A percentile compares a stretch with the other conserved stretches of the same genome.
These are phyloP conservation scores for Balearica regulorum DNA, from an alignment of 2,797 vertebrate genomes.

Conservation along the genomic window DNA sequence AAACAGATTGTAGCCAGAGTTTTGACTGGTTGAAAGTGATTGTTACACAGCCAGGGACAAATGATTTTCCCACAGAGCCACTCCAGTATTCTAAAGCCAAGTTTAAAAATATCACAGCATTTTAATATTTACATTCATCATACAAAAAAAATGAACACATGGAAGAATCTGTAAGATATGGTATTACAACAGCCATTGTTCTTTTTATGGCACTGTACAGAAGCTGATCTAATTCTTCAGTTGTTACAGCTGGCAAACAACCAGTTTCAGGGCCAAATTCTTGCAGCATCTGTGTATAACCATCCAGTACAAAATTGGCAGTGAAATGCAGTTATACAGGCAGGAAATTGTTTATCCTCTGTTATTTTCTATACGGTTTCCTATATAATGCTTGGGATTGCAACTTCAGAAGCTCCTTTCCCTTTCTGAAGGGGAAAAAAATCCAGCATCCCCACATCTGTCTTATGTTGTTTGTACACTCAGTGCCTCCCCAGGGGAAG, in stretches of 20 bases:
- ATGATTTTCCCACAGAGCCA: slow-evolving; percentile 66
- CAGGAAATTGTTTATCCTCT: slow-evolving; percentile 16
- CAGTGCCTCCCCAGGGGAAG: background rate
- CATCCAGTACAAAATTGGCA: slow-evolving; percentile 12
- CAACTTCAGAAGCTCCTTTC: background rate
- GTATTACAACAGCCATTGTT: slow-evolving; percentile 18
- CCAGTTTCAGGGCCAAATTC: slow-evolving; percentile 7
- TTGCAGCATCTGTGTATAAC: slow-evolving; percentile 15
- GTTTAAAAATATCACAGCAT: slow-evolving; percentile 58
- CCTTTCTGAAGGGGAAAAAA: too few relatives aligned
- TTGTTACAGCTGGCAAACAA: slow-evolving; percentile 33
- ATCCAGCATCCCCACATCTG: background rate
- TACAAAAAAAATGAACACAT: slow-evolving; percentile 31
- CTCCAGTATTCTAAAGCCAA: slow-evolving; percentile 46
- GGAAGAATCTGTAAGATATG: slow-evolving; percentile 35
- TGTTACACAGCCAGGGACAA: slow-evolving; percentile 61
- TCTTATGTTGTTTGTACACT: background rate
- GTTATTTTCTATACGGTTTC: slow-evolving; percentile 16
- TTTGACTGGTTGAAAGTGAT: slow-evolving; percentile 61
- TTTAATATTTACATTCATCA: slow-evolving; percentile 49
- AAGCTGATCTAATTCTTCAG: slow-evolving; percentile 50
- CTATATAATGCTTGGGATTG: background rate
- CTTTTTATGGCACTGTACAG: slow-evolving; percentile 25
- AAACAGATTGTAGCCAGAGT: slow-evolving; percentile 61
- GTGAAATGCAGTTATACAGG: background rate